Conservation (phyloP, 2,888 invertebrate genomes). For the Erebia aethiops region DNA sequence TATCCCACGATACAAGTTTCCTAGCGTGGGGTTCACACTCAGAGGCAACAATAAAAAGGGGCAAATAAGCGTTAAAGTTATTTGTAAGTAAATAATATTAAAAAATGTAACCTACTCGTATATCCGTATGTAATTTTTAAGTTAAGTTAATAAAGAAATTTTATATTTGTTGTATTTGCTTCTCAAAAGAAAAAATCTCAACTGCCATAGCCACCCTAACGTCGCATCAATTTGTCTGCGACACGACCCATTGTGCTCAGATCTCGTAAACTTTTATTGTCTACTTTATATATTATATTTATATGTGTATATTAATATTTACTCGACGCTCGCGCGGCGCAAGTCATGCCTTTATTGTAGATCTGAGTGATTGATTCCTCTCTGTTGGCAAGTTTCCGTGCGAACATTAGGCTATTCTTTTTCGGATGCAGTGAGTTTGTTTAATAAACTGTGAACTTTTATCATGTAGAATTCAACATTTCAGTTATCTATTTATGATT, state of each 20-base stretch:
- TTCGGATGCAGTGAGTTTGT: neutral
- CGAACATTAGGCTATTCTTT: conserved; percentile 1
- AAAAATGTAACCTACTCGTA: no score
- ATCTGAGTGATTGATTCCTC: conserved; percentile 30
- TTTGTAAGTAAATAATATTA: no score
- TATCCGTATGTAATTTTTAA: no score
- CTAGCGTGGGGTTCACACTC: no score
- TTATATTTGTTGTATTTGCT: no score
- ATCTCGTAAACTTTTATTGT: conserved; percentile 47
- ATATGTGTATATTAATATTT: conserved; percentile 28
- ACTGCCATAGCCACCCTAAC: conserved; percentile 17
- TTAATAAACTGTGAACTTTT: no score
- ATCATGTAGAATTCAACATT: neutral
- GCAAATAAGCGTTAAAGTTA: no score
- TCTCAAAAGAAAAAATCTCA: neutral
- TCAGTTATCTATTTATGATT: no score
- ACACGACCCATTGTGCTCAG: conserved; percentile 41
- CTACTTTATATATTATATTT: conserved; percentile 23
- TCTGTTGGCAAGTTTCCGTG: neutral
- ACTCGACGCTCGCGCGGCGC: neutral
- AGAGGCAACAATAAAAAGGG: no score
- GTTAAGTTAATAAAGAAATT: no score
- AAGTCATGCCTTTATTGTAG: conserved; percentile 32
- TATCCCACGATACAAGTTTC: no score
- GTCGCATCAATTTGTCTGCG: conserved; percentile 44